Base-by-base conservation (phyloP, 2,888 invertebrate genomes). In the Temnothorax ravouxi region DNA sequence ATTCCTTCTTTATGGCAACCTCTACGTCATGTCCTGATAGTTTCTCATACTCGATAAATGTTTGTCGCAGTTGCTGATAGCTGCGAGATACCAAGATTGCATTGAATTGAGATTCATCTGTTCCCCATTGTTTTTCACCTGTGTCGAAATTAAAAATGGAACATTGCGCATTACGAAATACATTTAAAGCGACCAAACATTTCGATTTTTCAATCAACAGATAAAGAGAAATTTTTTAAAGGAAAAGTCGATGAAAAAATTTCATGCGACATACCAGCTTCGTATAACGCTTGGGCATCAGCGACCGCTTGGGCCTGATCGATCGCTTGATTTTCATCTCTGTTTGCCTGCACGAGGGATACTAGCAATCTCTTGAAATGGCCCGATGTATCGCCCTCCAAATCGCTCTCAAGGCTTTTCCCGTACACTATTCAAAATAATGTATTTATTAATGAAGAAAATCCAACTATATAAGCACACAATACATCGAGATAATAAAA, bases 301-400 rank as follows among this genome's bases (percentile, higher is more conserved):
- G 97, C 96, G 82, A 97, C 96, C 64, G 98, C 99, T 85, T 96
- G 96, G 1, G 96, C 97, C 90, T 97, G 97, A 95, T 99, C 98
- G 0, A 98, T 96, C 34, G 97, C 97, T 93, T 97, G 97, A 95
- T 97, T 97, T 95, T 99, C 99, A 94, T 98, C 98, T 71, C 99
- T 97, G 94, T 98, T 98, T 84, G 98, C 98, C 96, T 97, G 97
- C 91, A 97, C 97, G 75, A 98, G 95, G 0, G 99, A 98, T 34
- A 99, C 97, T 91, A 99, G 97, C 72, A 99, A 96, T 84, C 98
- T 96, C 95, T 98, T 98, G 95, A 99, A 99, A 95, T 98, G 98
- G n/a, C 99, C 99, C 15, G 98, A 98, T 9, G 99, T 99, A 95
- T 99, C 99, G 74, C 97, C 98, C 94, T 97, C 97, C 91, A 99